Percentiles rank a stretch among this genome's conserved stretches.
Evolutionary conservation across 2,797 vertebrate species (phyloP).

Genomic region (Microctenopoma lineatum): DNA sequence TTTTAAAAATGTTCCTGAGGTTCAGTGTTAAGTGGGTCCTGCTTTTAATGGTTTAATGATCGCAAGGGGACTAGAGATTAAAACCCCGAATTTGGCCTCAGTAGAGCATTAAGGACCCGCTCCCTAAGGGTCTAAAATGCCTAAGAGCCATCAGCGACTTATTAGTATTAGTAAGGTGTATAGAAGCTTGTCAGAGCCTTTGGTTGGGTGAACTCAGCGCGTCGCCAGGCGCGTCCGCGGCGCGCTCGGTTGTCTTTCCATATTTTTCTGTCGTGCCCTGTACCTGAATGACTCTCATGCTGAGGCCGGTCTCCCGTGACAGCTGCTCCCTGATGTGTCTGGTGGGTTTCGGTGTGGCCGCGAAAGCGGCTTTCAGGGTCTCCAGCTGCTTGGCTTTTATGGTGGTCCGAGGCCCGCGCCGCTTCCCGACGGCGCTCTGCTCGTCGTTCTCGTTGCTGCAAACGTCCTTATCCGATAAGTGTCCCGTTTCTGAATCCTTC

Average conservation of each 20-base stretch:
- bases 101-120: slow-evolving; percentile 4
- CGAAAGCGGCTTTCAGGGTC: slow-evolving; percentile 93
- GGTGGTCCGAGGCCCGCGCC: slow-evolving; percentile 94
- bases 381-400: slow-evolving; percentile 98
- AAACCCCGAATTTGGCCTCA: slow-evolving; percentile 1
- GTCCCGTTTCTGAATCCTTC: slow-evolving; percentile 94
- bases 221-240: not conserved
- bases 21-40: slow-evolving; percentile 20
- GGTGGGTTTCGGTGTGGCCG: slow-evolving; percentile 94
- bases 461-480: slow-evolving; percentile 93
- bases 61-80: slow-evolving; percentile 45
- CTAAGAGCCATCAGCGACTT: not conserved
- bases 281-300: slow-evolving; percentile 96
- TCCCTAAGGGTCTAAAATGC: not conserved
- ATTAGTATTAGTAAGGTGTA: not conserved
- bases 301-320: slow-evolving; percentile 93
- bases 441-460: slow-evolving; percentile 93
- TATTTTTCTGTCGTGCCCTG: not conserved
- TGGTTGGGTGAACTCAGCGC: not conserved
- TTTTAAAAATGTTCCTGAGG: slow-evolving; percentile 16
- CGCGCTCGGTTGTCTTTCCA: not conserved
- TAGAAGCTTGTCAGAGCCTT: not conserved
- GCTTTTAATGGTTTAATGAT: slow-evolving; percentile 39
- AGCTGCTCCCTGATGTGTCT: slow-evolving; percentile 95
- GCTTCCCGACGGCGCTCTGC: slow-evolving; percentile 91